Percentiles rank a stretch among this genome's conserved stretches.
These are phyloP conservation scores for Hoplias malabaricus DNA, from an alignment of 2,113 vertebrate genomes.

Conservation along the genomic window DNA sequence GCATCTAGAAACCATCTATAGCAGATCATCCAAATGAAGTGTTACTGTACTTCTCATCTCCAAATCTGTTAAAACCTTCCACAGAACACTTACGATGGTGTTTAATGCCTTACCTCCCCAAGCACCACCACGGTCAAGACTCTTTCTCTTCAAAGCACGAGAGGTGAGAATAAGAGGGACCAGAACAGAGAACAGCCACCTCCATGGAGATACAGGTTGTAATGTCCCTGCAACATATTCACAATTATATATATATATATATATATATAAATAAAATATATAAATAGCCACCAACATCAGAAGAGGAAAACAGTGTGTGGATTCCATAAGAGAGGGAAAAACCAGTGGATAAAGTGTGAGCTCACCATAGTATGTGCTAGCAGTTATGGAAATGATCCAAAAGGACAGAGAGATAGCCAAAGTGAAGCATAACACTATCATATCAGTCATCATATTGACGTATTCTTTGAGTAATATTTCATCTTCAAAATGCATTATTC, in stretches of 20 bases:
- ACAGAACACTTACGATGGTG: not conserved
- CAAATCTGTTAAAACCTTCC: no score
- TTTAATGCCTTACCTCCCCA: conserved; percentile 79
- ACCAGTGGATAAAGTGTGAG: not conserved
- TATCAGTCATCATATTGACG: conserved; percentile 88
- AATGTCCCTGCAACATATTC: conserved; percentile 76
- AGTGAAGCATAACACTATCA: conserved; percentile 84
- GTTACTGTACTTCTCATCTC: no score
- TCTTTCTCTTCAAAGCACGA: conserved; percentile 83
- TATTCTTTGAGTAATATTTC: conserved; percentile 72
- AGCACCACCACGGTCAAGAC: conserved; percentile 85
- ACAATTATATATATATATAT: conserved; percentile 8
- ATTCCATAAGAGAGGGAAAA: not conserved
- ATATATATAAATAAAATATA: not conserved
- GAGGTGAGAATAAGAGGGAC: conserved; percentile 78
- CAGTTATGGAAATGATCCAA: conserved; percentile 87
- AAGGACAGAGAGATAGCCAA: conserved; percentile 87
- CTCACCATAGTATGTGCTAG: conserved; percentile 88
- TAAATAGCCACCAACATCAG: not conserved
- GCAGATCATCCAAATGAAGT: no score
- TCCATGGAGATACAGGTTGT: conserved; percentile 90
- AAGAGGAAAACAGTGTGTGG: not conserved
- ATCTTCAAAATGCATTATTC: conserved; percentile 54
- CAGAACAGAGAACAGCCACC: conserved; percentile 91
- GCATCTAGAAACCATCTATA: no score